Evolutionary conservation across 2,888 invertebrate species (phyloP), one percentile per base, ranked within the genome.

Genomic region (Mamestra brassicae): DNA sequence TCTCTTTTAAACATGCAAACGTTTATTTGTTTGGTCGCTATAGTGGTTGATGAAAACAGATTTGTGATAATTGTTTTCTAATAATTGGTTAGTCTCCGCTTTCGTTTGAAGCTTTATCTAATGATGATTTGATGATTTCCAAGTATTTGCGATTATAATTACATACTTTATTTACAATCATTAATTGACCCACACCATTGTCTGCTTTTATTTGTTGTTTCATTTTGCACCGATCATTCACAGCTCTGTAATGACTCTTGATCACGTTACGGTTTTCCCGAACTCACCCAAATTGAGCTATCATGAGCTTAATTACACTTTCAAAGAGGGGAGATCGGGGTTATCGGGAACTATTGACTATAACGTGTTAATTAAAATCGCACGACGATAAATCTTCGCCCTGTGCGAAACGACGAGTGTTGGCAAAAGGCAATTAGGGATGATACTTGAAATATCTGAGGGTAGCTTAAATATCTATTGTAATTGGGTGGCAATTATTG

Each of bases 281-380:
- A 57, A 15, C 62, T 65, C 81, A 74, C 74, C 67, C 76, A 76
- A 85, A 86, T 92, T 91, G 89, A 92, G 90, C 83, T 90, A 92
- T 92, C 92, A 90, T 76, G 85, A 71, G 66, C 68, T 81, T 88
- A 91, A 92, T 92, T 92, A 89, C 80, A 84, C 72, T 84, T 74
- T 78, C 74, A 63, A 71, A 63, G 88, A 90, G 88, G 90, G 89
- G 85, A 67, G 78, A 76, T 76, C 69, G 71, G 81, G 85, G 78
- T 80, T 78, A 85, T 89, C 76, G 67, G 80, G 81, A 81, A 88
- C 87, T 88, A 88, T 91, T 89, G 90, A 89, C 89, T 92, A 93
- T 93, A 88, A 93, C 88, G 92, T 92, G 94, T 90, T 94, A 94
- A 94, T 94, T 94, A 94, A 95, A 94, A 94, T 90, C 73, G 90